Base-by-base conservation (phyloP, 2,113 vertebrate genomes). In the Callocephalon fimbriatum region DNA sequence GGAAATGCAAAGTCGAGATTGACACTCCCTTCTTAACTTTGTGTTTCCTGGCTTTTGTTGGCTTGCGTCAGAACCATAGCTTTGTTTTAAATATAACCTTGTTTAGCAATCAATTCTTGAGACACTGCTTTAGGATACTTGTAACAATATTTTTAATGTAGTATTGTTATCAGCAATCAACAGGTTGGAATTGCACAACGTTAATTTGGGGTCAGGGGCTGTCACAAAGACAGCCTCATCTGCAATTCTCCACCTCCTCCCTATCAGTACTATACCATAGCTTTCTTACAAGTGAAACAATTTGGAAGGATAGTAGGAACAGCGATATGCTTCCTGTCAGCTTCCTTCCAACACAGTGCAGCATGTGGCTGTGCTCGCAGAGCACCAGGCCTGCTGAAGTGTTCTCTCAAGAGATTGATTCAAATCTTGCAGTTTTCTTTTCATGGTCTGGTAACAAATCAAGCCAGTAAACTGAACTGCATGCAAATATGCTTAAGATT, bases 41-140 rank as follows among this genome's bases (percentile, higher is more conserved):
- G 65, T 66, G 40, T 68, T 97, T 97, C 86, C 92, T 95, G 94
- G 44, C 76, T 92, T 81, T 88, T 65, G 81, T 61, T 95, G 65
- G 51, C 42, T 81, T 93, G 53, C 10, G 15, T 91, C 86, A 95
- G 72, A 95, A 65, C 61, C 42, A 12, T 13, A 73, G 62, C 84
- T 95, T 84, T 85, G 91, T 82, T 92, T 94, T 68, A 92, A 92
- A 78, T 65, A 53, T 23, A 72, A 19, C 53, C 27, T 85, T 65
- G 68, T 81, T 80, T 90, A 67, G 77, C 83, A 72, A 44, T 93
- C 65, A 75, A 0, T 89, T 80, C 37, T 85, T 0, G 7, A 87
- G 85, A 79, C 23, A 10, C 65, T 44, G 70, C 62, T 56, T 85
- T 70, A 45, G 73, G 61, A n/a, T 72, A 84, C 71, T 71, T 74